Percentiles rank a stretch among this genome's conserved stretches.
phyloP scores from a whole-genome alignment of 2,797 vertebrate genomes.

The Phalloptychus januarius region DNA sequence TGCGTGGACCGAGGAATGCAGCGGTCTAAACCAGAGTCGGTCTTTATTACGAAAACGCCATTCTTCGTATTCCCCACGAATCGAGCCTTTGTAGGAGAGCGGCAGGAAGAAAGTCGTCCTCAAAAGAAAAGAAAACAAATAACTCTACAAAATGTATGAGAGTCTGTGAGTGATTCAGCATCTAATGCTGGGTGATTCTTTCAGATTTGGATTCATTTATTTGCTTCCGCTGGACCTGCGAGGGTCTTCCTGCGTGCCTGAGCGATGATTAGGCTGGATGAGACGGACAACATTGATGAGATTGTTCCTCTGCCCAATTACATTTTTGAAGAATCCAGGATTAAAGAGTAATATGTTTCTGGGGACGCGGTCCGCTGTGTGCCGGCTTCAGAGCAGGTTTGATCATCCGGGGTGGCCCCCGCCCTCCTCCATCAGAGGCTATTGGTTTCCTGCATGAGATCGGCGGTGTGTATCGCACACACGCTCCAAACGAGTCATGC shows the following conservation, averaged over 20 bases:
- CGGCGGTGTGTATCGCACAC: constrained; percentile 46
- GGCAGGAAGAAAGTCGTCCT: too few relatives aligned
- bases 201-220: not conserved
- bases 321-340: constrained; percentile 17
- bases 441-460: constrained; percentile 60
- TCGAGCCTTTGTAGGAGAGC: too few relatives aligned
- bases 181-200: not conserved
- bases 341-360: constrained; percentile 26
- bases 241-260: not conserved
- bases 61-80: too few relatives aligned
- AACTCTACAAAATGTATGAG: not conserved
- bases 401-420: constrained; percentile 50
- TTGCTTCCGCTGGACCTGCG: not conserved
- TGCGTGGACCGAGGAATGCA: too few relatives aligned
- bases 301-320: constrained; percentile 27
- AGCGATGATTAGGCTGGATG: constrained; percentile 2
- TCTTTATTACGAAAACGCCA: too few relatives aligned
- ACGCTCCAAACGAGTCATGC: constrained; percentile 69
- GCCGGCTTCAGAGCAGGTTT: constrained; percentile 22
- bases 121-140: not conserved
- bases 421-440: constrained; percentile 49
- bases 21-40: too few relatives aligned
- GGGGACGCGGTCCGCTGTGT: constrained; percentile 26
- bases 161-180: not conserved
- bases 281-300: constrained; percentile 19